Evolutionary conservation across 2,797 vertebrate genomes (phyloP), one percentile per base, ranked within the genome.

Genomic region (Oreortyx pictus): DNA sequence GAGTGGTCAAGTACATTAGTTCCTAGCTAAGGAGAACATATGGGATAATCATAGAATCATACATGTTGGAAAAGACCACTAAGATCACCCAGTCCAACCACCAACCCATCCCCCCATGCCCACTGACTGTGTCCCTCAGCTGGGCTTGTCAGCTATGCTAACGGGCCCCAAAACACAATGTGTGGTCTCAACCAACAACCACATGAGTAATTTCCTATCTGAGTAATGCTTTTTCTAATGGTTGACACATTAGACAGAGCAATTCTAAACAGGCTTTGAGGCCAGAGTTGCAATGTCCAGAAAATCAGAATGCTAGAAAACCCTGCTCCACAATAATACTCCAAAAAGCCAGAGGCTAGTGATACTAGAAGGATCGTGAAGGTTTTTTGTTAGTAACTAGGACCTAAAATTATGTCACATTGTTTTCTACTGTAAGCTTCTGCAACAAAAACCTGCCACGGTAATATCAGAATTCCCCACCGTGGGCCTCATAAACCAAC

Each of bases 231-330:
- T 87, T 84, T 47, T 85, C 65, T 87, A 89, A 90, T 84, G 86
- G 89, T 13, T 94, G 92, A 90, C 77, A 64, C 3, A 87, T 89
- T 94, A 94, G 81, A 47, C 66, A 94, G 27, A 88, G 72, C 72
- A 96, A 94, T 93, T 93, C 94, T 93, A 95, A 94, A 92, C 86
- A 95, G 93, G 74, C 84, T 82, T 88, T 90, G 78, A 91, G 71
- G 56, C 87, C 57, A 82, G 83, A 4, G 19, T 47, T 90, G 78
- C 74, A 76, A 68, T 19, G 56, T 90, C 11, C 31, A n/a, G 31
- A 13, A 47, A n/a, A 18, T 20, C 54, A 56, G 31, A 56, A 91
- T 92, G 61, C 56, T 81, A 92, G 92, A 79, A 92, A 91, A 80
- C 7, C 13, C 86, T 88, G 60, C 81, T 86, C 44, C 61, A 76